phyloP scores from a whole-genome alignment of 2,888 invertebrate genomes.

The Dasysyrphus tricinctus region DNA sequence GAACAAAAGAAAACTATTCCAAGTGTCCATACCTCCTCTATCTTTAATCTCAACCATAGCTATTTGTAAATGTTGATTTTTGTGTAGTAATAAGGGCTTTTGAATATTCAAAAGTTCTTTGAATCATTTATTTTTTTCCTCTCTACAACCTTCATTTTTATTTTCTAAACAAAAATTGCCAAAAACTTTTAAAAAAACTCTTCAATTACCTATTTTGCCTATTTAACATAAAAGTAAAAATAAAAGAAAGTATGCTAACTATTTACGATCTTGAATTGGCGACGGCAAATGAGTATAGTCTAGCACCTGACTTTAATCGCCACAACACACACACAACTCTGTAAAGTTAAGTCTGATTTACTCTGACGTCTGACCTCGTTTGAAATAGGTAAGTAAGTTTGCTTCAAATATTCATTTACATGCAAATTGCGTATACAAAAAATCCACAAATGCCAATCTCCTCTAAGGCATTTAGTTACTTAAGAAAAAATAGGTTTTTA shows the following conservation, averaged over 20 bases:
- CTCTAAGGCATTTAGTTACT: neutral
- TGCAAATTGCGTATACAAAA: conserved; percentile 23
- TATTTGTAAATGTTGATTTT: too few relatives aligned
- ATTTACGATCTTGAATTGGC: neutral
- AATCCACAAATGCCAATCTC: conserved; percentile 13
- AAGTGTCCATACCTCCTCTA: too few relatives aligned
- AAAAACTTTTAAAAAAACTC: too few relatives aligned
- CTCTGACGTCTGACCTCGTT: conserved; percentile 14
- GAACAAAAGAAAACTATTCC: too few relatives aligned
- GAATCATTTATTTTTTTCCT: too few relatives aligned
- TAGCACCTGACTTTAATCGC: neutral
- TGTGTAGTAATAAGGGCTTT: too few relatives aligned
- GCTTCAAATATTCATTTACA: conserved; percentile 10
- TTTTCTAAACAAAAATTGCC: too few relatives aligned
- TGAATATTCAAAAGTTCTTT: too few relatives aligned
- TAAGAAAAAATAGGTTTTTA: neutral
- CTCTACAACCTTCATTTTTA: too few relatives aligned
- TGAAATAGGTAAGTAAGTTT: neutral
- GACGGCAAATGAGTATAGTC: neutral
- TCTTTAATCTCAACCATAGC: too few relatives aligned
- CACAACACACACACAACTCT: neutral
- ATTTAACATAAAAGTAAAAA: neutral
- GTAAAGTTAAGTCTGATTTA: neutral
- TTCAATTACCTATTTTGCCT: too few relatives aligned
- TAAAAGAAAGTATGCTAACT: neutral